phyloP scores from a whole-genome alignment of 2,888 invertebrate genomes.

The Pachycephus smyrnensis region DNA sequence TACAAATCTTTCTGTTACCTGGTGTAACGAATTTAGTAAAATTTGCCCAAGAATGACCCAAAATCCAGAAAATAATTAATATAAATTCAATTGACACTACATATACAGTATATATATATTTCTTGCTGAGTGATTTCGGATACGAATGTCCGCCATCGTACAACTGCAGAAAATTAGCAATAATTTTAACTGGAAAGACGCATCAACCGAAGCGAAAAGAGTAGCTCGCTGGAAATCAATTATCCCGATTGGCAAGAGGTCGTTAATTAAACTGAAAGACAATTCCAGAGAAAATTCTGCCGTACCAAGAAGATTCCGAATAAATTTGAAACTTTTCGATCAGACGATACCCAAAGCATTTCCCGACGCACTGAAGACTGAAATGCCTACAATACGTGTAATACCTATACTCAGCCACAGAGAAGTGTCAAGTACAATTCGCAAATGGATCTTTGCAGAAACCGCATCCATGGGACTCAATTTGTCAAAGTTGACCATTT shows the following conservation, averaged over 20 bases:
- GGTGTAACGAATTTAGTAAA: not conserved
- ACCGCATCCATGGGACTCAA: not conserved
- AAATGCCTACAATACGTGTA: not conserved
- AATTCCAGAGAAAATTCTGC: not conserved
- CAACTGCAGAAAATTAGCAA: not conserved
- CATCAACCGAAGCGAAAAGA: not conserved
- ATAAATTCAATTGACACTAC: not conserved
- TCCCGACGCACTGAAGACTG: not conserved
- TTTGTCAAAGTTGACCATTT: not conserved
- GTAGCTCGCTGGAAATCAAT: not conserved
- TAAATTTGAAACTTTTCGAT: not conserved
- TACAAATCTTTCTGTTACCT: not conserved
- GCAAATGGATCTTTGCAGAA: not conserved
- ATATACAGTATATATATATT: not conserved
- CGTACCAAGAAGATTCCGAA: not conserved
- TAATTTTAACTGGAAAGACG: not conserved
- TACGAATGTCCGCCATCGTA: not conserved
- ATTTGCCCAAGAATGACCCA: not conserved
- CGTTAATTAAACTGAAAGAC: not conserved
- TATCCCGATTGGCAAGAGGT: not conserved
- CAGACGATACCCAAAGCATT: not conserved
- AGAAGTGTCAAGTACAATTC: not conserved
- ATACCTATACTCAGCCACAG: not conserved
- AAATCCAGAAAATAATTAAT: not conserved
- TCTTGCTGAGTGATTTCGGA: not conserved